Evolutionary conservation across 2,113 vertebrate genomes (phyloP), one percentile per base, ranked within the genome.

Genomic region (Brachionichthys hirsutus): DNA sequence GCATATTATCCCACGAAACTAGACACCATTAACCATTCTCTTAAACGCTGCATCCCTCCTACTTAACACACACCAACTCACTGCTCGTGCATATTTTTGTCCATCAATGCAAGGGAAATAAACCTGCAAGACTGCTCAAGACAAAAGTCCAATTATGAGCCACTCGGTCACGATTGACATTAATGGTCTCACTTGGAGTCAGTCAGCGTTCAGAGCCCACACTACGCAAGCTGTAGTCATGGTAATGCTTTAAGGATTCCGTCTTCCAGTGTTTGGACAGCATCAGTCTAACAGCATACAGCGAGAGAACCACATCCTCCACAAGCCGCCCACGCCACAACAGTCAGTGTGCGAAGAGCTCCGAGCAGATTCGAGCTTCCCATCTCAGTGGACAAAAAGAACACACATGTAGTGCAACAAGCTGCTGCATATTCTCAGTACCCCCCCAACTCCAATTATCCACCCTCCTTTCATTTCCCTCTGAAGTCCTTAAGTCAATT

Each of bases 131-230:
- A 81, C 61, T 84, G 79, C 54, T 82, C 81, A 82, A 67, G 18
- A 58, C 34, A 54, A 64, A 64, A 64, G 57, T 70, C 70, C 77
- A 79, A 79, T 72, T 75, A 84, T 77, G 70, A 78, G 71, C 66
- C 78, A 71, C 67, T 81, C 62, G 30, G 72, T 68, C 81, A 73
- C 61, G 80, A 81, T 59, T 75, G 65, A 61, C 83, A 76, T 66
- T 79, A 84, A 78, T 77, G 68, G 77, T 56, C 55, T 70, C 24
- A 83, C 81, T 85, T 80, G 68, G 68, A 69, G 35, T 41, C 62
- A 60, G 78, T 75, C 59, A 52, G 70, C 75, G 67, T 46, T 67
- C 62, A 50, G 72, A 17, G 46, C 18, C 24, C 40, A 54, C 18
- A 44, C 20, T 49, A 53, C 66, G 62, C 62, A 72, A 58, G 63